phyloP scores from a whole-genome alignment of 2,888 invertebrate genomes.

The Cartodere bifasciata region DNA sequence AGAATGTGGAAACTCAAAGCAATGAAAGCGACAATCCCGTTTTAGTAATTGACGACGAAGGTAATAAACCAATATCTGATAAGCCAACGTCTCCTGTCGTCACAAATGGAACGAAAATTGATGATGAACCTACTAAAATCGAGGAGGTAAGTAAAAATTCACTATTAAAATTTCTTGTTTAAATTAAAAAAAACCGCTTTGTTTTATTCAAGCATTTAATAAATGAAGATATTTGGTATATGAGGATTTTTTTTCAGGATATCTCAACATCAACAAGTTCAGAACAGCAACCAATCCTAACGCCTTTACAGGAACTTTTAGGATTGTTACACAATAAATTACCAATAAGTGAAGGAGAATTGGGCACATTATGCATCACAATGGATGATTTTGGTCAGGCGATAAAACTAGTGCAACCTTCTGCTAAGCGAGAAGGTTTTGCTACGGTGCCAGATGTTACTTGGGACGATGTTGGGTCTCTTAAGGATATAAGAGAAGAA shows the following conservation, averaged over 20 bases:
- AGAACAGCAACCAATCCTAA: conserved; percentile 12
- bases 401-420: conserved; percentile 74
- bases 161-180: too few species aligned
- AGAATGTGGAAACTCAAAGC: conserved; percentile 10
- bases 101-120: too few species aligned
- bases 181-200: too few species aligned
- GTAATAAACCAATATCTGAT: too few species aligned
- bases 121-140: too few species aligned
- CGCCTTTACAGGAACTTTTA: conserved; percentile 43
- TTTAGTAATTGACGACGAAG: conserved; percentile 12
- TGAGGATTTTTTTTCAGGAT: not conserved
- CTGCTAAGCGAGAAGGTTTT: conserved; percentile 93
- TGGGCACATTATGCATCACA: conserved; percentile 53
- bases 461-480: conserved; percentile 93
- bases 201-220: too few species aligned
- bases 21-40: conserved; percentile 12
- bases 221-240: too few species aligned
- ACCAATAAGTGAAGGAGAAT: conserved; percentile 48
- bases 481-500: conserved; percentile 77
- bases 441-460: conserved; percentile 94
- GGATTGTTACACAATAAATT: conserved; percentile 51
- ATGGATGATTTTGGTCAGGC: conserved; percentile 68
- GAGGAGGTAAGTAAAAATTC: too few species aligned
- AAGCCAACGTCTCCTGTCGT: too few species aligned
- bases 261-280: not conserved